Evolutionary conservation across 1,140 invertebrate species (phyloP).

Genomic region (Battus philenor): DNA sequence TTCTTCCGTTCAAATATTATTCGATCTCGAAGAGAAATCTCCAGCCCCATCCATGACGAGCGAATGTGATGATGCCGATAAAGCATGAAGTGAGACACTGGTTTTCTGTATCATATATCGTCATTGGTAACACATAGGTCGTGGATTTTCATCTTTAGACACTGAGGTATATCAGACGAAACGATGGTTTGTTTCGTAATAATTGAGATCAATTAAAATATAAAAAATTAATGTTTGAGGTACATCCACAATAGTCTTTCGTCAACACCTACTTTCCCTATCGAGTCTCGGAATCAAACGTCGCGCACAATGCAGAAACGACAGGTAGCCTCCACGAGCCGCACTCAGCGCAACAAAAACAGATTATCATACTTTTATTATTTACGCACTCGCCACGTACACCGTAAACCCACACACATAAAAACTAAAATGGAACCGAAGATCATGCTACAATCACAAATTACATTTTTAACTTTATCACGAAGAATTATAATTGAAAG

Average conservation of each 20-base stretch:
- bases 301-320: slow-evolving; percentile 56
- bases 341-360: slow-evolving; percentile 30
- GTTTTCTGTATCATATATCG: neutral
- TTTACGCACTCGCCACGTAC: too few species aligned
- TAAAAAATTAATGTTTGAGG: neutral
- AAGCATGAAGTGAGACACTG: too few species aligned
- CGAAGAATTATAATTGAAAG: slow-evolving; percentile 19
- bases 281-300: slow-evolving; percentile 51
- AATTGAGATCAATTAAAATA: neutral
- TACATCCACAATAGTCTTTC: slow-evolving; percentile 21
- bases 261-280: slow-evolving; percentile 31
- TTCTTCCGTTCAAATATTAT: too few species aligned
- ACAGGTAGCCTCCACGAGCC: slow-evolving; percentile 52
- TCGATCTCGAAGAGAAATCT: too few species aligned
- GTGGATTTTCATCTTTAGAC: neutral
- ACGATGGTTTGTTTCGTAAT: neutral
- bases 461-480: neutral
- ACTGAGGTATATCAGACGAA: too few species aligned
- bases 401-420: too few species aligned
- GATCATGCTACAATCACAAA: neutral
- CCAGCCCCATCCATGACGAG: too few species aligned
- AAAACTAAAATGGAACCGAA: too few species aligned
- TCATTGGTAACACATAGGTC: neutral
- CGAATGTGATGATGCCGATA: too few species aligned
- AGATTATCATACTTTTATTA: too few species aligned